Base-by-base conservation (phyloP, 2,888 invertebrate genomes). In the Pherbina coryleti region DNA sequence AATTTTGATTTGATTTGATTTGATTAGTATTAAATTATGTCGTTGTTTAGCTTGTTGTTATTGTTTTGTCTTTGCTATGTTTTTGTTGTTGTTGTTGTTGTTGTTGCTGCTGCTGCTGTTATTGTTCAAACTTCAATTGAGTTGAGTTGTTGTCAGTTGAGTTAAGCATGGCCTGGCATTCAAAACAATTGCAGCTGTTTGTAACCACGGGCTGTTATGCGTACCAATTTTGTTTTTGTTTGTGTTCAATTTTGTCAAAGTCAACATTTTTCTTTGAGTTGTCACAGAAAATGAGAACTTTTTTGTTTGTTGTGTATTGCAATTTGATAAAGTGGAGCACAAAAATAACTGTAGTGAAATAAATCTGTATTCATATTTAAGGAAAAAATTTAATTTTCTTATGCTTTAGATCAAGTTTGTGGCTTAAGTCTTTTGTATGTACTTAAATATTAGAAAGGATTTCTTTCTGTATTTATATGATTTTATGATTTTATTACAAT, bases 1-100 rank as follows among this genome's bases (percentile, higher is more conserved):
- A 55, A n/a, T 57, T 57, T 31, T 53, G 70, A 17, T 57, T 37
- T 37, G 34, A 57, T 57, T 72, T 57, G 19, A 25, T 19, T 72
- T 72, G 55, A 17, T 22, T 31, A 7, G 44, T 11, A 37, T 57
- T 71, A 17, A 5, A 34, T 57, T 22, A n/a, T 9, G 51, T 44
- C 19, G 19, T 37, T 66, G 44, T 5, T 34, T 3, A 3, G 14
- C 5, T 34, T n/a, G 17, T 5, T 66, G 34, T 66, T 66, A 8
- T 66, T 66, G 34, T 49, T 49, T 4, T 5, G 4, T 34, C 34
- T 0, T 34, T 37, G 66, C 34, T 44, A 37, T 66, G 37, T 2
- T 62, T 31, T 1, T 25, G 19, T 28, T 14, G 19, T n/a, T n/a
- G n/a, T n/a, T 25, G 28, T 60, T 25, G 62, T 25, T 14, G 1